These are phyloP conservation scores for Pollachius pollachius DNA, from an alignment of 2,113 vertebrate species.

Conservation along the genomic window DNA sequence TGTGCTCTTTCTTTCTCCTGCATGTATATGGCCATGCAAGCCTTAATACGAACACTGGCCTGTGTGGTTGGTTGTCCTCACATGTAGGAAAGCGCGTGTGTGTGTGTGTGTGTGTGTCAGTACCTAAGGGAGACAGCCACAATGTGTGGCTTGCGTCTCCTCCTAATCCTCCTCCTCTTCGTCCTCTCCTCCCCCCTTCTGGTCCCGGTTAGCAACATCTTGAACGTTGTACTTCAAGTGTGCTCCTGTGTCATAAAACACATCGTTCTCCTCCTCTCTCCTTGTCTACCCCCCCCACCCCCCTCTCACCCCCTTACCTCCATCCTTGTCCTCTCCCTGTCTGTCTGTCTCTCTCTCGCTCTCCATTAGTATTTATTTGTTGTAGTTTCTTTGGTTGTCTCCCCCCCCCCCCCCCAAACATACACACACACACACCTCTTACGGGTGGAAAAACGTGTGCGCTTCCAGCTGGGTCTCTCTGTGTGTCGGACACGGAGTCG, in stretches of 20 bases:
- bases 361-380: conserved; percentile 1
- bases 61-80: neutral
- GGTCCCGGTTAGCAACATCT: conserved; percentile 75
- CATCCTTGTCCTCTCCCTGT: conserved; percentile 22
- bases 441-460: conserved; percentile 58
- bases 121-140: conserved; percentile 27
- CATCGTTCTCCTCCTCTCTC: conserved; percentile 53
- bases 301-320: neutral
- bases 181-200: conserved; percentile 53
- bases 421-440: conserved; percentile 13
- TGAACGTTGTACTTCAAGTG: conserved; percentile 62
- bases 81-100: conserved; percentile 5
- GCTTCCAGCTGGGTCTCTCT: conserved; percentile 49
- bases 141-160: conserved; percentile 39
- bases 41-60: neutral
- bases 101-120: conserved; percentile 24
- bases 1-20: no score
- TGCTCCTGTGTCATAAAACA: conserved; percentile 71
- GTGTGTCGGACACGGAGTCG: conserved; percentile 38
- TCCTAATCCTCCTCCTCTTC: conserved; percentile 16
- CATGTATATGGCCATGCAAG: neutral
- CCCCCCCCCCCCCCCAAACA: conserved; percentile 18
- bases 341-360: conserved; percentile 13
- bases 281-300: no score
- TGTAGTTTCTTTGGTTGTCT: conserved; percentile 8